A percentile compares a stretch with the other conserved stretches of the same genome.
These are phyloP conservation scores for Sinelater perroti DNA, from an alignment of 2,888 invertebrate species.

Conservation along the genomic window DNA sequence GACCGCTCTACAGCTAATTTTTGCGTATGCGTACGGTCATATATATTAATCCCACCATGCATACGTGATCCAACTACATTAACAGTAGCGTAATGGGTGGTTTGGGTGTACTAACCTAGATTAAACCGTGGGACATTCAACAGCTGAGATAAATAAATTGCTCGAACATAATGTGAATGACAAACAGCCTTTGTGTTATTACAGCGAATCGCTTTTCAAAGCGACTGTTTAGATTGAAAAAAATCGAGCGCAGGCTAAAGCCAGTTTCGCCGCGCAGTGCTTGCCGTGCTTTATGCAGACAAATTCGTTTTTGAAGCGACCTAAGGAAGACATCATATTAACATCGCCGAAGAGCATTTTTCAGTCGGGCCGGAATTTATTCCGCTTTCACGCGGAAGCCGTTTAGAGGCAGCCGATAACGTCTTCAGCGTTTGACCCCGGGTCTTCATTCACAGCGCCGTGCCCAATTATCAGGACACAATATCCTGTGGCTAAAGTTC, in stretches of 20 bases:
- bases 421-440: slow-evolving; percentile 22
- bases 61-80: slow-evolving; percentile 44
- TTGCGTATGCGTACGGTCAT: slow-evolving; percentile 26
- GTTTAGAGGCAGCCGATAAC: slow-evolving; percentile 18
- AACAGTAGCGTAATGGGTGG: slow-evolving; percentile 41
- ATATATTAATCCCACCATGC: slow-evolving; percentile 33
- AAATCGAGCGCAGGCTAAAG: no score
- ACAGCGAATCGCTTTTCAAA: no score
- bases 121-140: slow-evolving; percentile 40
- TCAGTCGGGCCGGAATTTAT: slow-evolving; percentile 11
- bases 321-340: neutral
- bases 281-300: no score
- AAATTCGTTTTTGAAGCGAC: no score
- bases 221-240: no score
- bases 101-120: slow-evolving; percentile 42
- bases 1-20: slow-evolving; percentile 25
- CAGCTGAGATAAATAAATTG: slow-evolving; percentile 39
- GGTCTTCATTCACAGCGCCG: slow-evolving; percentile 23
- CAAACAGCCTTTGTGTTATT: slow-evolving; percentile 18
- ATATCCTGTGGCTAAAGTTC: slow-evolving; percentile 30
- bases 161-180: slow-evolving; percentile 23
- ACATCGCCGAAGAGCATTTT: slow-evolving; percentile 6
- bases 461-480: slow-evolving; percentile 32
- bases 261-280: no score
- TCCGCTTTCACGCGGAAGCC: slow-evolving; percentile 14